Conservation (phyloP, 2,113 vertebrate species). For the Xerus inauris region DNA sequence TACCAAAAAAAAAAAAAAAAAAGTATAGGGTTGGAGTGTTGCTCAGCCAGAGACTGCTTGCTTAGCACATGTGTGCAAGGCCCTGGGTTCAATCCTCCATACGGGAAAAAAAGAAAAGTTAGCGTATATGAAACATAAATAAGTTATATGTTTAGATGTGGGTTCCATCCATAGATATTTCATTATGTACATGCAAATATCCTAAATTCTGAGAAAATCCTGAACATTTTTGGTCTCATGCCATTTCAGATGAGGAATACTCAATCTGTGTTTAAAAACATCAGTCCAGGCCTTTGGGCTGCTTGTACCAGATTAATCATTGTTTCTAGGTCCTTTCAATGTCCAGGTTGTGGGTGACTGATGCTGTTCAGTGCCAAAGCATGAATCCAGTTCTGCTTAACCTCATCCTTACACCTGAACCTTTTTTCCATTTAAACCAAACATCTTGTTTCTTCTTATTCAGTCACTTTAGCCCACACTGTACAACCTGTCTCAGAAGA, state of each 20-base stretch:
- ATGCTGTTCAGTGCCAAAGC: not conserved
- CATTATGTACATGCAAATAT: not conserved
- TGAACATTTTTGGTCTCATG: not conserved
- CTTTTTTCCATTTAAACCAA: not conserved
- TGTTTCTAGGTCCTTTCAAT: not conserved
- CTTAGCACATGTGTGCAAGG: not conserved
- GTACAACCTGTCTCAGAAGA: not conserved
- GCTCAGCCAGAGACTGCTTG: not conserved
- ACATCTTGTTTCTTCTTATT: not conserved
- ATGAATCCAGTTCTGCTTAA: not conserved
- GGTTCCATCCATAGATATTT: not conserved
- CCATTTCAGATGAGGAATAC: not conserved
- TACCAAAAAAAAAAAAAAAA: too few species aligned
- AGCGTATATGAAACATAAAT: not conserved
- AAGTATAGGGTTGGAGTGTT: not conserved
- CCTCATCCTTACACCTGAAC: not conserved
- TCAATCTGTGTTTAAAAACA: not conserved
- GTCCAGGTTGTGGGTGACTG: not conserved
- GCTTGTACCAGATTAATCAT: not conserved
- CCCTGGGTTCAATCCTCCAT: not conserved
- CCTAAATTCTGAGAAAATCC: not conserved
- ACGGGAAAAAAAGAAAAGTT: not conserved
- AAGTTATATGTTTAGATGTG: not conserved
- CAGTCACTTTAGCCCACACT: not conserved
- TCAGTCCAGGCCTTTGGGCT: not conserved